Percentiles rank a stretch among this genome's conserved stretches.
Conservation (phyloP, 2,113 vertebrate species). For the Hydropotes inermis region DNA sequence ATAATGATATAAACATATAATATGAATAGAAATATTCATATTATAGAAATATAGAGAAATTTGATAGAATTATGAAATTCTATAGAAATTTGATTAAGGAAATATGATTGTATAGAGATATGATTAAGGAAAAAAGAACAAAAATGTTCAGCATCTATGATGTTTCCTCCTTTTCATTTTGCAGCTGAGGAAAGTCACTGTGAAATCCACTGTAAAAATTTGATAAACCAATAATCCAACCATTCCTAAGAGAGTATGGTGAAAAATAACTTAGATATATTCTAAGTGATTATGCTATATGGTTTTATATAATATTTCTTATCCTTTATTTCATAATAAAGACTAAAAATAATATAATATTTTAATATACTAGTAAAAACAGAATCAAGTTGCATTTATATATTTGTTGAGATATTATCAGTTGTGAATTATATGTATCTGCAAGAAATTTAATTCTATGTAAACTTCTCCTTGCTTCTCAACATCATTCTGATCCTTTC, state of each 20-base stretch:
- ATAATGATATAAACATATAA: neutral
- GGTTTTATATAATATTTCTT: neutral
- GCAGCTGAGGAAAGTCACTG: neutral
- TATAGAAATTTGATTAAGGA: no score
- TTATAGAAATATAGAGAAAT: no score
- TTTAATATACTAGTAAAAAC: neutral
- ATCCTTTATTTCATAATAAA: neutral
- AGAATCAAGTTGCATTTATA: neutral
- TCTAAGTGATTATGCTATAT: neutral
- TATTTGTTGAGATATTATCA: neutral
- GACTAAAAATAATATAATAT: neutral
- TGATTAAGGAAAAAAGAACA: constrained; percentile 2
- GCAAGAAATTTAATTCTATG: neutral
- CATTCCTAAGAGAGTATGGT: neutral
- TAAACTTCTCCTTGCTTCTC: neutral
- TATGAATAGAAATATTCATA: no score
- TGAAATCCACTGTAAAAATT: neutral
- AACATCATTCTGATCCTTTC: neutral
- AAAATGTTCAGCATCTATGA: neutral
- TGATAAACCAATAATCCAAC: neutral
- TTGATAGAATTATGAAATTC: no score
- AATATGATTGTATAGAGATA: neutral
- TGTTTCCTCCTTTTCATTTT: constrained; percentile 13
- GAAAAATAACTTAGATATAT: neutral
- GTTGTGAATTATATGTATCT: neutral